phyloP scores from a whole-genome alignment of 2,888 invertebrate genomes.

The Cephus rjabovi region DNA sequence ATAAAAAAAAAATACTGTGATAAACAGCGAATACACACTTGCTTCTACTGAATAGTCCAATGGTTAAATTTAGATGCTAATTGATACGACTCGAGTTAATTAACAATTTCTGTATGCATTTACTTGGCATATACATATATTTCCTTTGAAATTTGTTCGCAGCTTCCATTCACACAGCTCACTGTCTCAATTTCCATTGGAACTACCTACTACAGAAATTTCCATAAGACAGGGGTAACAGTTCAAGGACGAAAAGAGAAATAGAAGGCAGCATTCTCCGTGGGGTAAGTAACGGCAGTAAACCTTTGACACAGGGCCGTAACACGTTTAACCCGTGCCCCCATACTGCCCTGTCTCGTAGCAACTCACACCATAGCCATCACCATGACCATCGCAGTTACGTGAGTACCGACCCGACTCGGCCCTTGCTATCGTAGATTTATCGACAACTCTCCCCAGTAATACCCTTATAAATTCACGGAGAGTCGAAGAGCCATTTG shows the following conservation, averaged over 20 bases:
- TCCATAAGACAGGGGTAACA: constrained; percentile 46
- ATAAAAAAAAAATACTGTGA: background rate
- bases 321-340: constrained; percentile 48
- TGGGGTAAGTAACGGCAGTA: constrained; percentile 46
- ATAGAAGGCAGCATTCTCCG: constrained; percentile 35
- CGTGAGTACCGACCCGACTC: constrained; percentile 34
- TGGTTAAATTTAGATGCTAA: background rate
- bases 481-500: constrained; percentile 41
- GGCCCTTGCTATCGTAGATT: constrained; percentile 42
- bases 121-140: background rate
- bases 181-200: background rate
- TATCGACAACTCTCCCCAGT: constrained; percentile 44
- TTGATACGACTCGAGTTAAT: background rate
- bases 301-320: constrained; percentile 49
- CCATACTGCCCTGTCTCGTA: constrained; percentile 24
- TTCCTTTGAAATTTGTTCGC: background rate
- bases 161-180: background rate
- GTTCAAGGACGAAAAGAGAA: constrained; percentile 37
- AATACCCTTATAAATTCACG: constrained; percentile 55
- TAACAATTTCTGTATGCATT: background rate
- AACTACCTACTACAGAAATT: constrained; percentile 23
- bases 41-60: background rate
- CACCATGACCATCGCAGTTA: constrained; percentile 32
- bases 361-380: constrained; percentile 28
- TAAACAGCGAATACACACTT: background rate